These are phyloP conservation scores for Charanyca ferruginea DNA, from an alignment of 2,888 invertebrate genomes.

Conservation along the genomic window DNA sequence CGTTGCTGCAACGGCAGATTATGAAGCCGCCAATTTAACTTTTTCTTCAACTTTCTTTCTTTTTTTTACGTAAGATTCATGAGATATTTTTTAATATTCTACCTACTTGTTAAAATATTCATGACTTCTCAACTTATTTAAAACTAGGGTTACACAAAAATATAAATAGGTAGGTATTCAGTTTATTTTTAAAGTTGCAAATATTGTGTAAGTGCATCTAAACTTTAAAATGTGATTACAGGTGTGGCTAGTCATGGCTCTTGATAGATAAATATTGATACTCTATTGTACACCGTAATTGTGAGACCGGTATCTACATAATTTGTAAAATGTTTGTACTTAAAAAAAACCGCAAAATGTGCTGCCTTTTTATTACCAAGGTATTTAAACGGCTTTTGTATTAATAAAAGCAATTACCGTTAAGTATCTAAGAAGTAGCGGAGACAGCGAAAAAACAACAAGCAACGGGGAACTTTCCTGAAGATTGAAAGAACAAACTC, in stretches of 20 bases:
- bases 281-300: background rate
- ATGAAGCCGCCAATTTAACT: conserved; percentile 15
- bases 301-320: background rate
- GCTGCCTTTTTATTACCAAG: conserved; percentile 22
- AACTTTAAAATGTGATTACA: background rate
- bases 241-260: background rate
- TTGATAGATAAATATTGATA: background rate
- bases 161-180: too few relatives aligned
- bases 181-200: too few relatives aligned
- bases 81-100: background rate
- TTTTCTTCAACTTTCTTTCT: conserved; percentile 1
- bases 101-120: conserved; percentile 8
- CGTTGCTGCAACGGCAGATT: conserved; percentile 2
- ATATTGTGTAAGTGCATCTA: background rate
- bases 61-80: background rate
- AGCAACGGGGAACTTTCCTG: conserved; percentile 41
- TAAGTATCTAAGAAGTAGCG: conserved; percentile 41
- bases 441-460: conserved; percentile 41
- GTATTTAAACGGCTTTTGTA: conserved; percentile 22
- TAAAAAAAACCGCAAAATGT: background rate
- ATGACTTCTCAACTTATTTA: background rate
- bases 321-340: background rate
- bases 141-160: too few relatives aligned
- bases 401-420: conserved; percentile 57
- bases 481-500: conserved; percentile 59